Percentiles rank a stretch among this genome's conserved stretches.
Conservation (phyloP, 2,888 invertebrate species). For the Polyommatus icarus region DNA sequence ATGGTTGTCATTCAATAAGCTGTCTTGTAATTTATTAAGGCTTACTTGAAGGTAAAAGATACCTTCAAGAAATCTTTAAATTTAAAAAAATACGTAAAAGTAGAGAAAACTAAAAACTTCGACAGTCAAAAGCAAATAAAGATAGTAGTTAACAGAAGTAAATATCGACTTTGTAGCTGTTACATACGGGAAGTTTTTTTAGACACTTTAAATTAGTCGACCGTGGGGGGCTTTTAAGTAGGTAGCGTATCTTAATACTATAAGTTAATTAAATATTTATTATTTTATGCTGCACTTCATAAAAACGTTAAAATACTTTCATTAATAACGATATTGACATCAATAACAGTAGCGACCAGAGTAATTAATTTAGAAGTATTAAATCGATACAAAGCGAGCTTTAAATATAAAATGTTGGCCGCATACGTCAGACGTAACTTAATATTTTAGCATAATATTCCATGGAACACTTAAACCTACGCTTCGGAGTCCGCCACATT, state of each 20-base stretch:
- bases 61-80: not conserved
- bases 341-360: not conserved
- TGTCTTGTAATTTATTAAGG: too few relatives aligned
- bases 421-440: not conserved
- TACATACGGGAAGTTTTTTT: not conserved
- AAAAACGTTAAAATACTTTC: slow-evolving; percentile 1
- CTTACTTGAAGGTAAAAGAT: too few relatives aligned
- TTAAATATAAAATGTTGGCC: not conserved
- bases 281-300: not conserved
- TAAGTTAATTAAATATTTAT: not conserved
- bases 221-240: not conserved
- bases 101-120: not conserved
- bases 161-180: not conserved
- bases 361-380: not conserved
- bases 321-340: not conserved
- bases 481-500: slow-evolving; percentile 13
- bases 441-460: slow-evolving; percentile 12
- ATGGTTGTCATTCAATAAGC: not conserved
- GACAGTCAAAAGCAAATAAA: not conserved
- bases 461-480: not conserved
- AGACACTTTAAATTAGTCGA: not conserved
- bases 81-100: not conserved
- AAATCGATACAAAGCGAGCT: not conserved
- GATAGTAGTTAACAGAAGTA: not conserved
- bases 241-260: not conserved